Evolutionary conservation across 2,888 invertebrate genomes (phyloP).

Genomic region (Tridacna crocea): DNA sequence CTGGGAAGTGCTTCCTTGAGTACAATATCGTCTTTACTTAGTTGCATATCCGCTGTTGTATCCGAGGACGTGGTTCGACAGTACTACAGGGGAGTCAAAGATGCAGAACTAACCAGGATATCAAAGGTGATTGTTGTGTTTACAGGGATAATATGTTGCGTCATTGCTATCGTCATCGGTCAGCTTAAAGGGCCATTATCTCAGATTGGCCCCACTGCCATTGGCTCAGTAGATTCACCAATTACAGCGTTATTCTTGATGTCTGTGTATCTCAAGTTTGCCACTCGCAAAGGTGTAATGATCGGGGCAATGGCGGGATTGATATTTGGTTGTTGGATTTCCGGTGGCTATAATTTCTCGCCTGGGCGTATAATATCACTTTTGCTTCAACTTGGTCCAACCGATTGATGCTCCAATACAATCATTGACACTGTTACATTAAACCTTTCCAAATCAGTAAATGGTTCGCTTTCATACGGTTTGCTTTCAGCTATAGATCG

Average conservation of each 20-base stretch:
- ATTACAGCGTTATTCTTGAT: slow-evolving; percentile 39
- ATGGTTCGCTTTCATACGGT: not conserved
- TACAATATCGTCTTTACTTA: slow-evolving; percentile 46
- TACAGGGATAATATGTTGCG: slow-evolving; percentile 38
- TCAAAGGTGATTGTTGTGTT: slow-evolving; percentile 46
- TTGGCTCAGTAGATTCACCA: slow-evolving; percentile 46
- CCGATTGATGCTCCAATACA: slow-evolving; percentile 54
- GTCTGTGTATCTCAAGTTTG: slow-evolving; percentile 38
- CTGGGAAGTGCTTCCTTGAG: slow-evolving; percentile 47
- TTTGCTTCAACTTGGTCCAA: slow-evolving; percentile 66
- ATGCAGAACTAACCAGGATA: slow-evolving; percentile 33
- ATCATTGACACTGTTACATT: not conserved
- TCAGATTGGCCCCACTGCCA: slow-evolving; percentile 43
- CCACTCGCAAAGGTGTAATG: slow-evolving; percentile 61
- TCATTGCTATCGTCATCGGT: slow-evolving; percentile 43
- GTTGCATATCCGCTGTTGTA: slow-evolving; percentile 42
- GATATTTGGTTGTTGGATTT: slow-evolving; percentile 58
- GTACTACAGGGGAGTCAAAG: slow-evolving; percentile 24
- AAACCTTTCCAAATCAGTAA: not conserved
- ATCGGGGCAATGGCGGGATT: slow-evolving; percentile 55
- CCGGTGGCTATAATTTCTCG: slow-evolving; percentile 64
- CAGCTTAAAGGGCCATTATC: slow-evolving; percentile 47
- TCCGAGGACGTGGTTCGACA: slow-evolving; percentile 36
- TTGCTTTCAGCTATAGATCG: too few species aligned
- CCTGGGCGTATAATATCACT: slow-evolving; percentile 50